Percentiles rank a stretch among this genome's conserved stretches.
phyloP scores from a whole-genome alignment of 2,888 invertebrate genomes.

The Apotomis betuletana region DNA sequence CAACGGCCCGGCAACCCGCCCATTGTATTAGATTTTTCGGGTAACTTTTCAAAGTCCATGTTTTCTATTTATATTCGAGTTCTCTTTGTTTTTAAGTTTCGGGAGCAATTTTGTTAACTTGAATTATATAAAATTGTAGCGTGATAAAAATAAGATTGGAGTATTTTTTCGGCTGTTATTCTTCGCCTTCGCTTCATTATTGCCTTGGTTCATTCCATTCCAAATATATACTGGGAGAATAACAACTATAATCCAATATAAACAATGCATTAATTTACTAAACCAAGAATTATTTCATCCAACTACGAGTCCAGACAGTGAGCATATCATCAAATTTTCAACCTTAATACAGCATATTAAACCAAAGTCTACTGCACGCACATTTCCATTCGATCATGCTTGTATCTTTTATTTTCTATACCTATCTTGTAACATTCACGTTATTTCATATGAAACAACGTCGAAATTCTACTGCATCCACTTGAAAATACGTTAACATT shows the following conservation, averaged over 20 bases:
- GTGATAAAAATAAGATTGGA: too few species aligned
- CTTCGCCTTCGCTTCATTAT: too few species aligned
- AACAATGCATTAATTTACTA: neutral
- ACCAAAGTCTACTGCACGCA: neutral
- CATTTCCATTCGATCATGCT: neutral
- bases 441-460: neutral
- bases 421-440: neutral
- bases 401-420: neutral
- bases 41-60: neutral
- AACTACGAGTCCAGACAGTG: neutral
- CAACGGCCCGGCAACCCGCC: constrained; percentile 1
- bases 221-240: neutral
- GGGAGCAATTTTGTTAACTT: too few species aligned
- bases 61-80: neutral
- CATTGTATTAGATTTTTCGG: neutral
- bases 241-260: neutral
- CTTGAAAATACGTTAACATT: constrained; percentile 10
- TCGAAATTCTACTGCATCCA: neutral
- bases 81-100: neutral
- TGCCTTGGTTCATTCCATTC: too few species aligned
- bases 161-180: too few species aligned
- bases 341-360: neutral
- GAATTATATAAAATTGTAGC: neutral
- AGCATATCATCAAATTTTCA: neutral
- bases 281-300: neutral